Base-by-base conservation (phyloP, 2,797 vertebrate species). In the Champsocephalus gunnari region DNA sequence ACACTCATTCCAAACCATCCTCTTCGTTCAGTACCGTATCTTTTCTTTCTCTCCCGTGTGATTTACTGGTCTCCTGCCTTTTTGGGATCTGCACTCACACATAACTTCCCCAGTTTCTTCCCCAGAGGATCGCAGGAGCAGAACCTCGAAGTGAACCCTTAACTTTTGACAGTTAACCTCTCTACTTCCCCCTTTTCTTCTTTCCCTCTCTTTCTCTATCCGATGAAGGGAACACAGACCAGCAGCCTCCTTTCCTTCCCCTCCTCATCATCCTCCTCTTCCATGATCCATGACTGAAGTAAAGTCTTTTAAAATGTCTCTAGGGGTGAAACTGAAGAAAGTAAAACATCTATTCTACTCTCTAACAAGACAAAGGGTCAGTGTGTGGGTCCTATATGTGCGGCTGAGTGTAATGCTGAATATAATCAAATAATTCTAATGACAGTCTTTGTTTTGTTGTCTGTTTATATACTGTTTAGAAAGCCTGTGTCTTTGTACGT, bases 1-100 rank as follows among this genome's bases (percentile, higher is more conserved):
- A 55, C 58, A 32, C 60, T 87, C 82, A 72, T 88, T 89, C 79
- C 55, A 79, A 58, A 38, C 76, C 64, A 57, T 71, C 76, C 49
- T 80, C n/a, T 65, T 59, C 16, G 16, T 58, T 66, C 65, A 49
- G 21, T 43, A 73, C 56, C 41, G 48, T 67, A 66, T 80, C 75
- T 74, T 57, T 49, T 50, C 75, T 56, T 71, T 75, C 85, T 83
- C 77, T 79, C 66, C 44, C 12, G 55, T 51, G 67, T 92, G 87
- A 93, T 93, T 93, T 93, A 93, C 65, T 66, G 73, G 55, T 75
- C 73, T 85, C 76, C 73, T 71, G 75, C 75, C 84, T 78, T 88
- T 85, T 83, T 79, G 63, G 56, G 70, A 68, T 55, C 12, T 28
- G 28, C 56, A 10, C 65, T 34, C n/a, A 65, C 75, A 72, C 73